Conservation (phyloP, 2,797 vertebrate genomes). For the Rhinoraja longicauda region DNA sequence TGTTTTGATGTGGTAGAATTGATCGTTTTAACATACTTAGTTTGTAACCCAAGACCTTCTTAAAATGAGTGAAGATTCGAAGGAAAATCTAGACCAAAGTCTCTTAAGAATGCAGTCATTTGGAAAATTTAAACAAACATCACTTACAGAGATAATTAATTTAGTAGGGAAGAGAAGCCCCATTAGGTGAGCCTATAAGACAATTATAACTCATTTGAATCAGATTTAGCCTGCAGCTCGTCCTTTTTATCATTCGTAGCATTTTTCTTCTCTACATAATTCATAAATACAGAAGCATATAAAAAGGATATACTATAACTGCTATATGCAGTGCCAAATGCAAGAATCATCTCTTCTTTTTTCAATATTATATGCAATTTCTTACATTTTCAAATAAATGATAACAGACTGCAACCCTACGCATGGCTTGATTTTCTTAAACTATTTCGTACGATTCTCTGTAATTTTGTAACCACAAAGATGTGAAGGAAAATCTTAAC, state of each 20-base stretch:
- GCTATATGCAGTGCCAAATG: neutral
- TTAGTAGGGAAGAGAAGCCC: neutral
- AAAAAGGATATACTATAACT: neutral
- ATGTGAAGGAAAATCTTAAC: constrained; percentile 3
- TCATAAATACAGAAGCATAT: neutral
- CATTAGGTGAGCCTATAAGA: neutral
- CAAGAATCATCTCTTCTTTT: neutral
- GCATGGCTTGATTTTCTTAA: neutral
- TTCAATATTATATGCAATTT: neutral
- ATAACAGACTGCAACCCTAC: neutral
- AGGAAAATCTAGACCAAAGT: neutral
- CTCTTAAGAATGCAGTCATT: constrained; percentile 32
- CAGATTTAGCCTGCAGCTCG: constrained; percentile 22
- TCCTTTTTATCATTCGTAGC: constrained; percentile 2
- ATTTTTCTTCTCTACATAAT: constrained; percentile 26
- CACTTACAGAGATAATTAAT: constrained; percentile 32
- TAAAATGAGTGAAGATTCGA: neutral
- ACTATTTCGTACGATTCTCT: neutral
- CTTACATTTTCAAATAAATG: neutral
- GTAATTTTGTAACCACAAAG: neutral
- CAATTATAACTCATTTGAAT: constrained; percentile 31
- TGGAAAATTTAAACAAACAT: constrained; percentile 26
- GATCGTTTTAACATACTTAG: neutral
- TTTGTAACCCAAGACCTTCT: neutral
- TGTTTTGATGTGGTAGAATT: neutral